Evolutionary conservation across 2,113 vertebrate species (phyloP), one percentile per base, ranked within the genome.

Genomic region (Osmerus mordax): DNA sequence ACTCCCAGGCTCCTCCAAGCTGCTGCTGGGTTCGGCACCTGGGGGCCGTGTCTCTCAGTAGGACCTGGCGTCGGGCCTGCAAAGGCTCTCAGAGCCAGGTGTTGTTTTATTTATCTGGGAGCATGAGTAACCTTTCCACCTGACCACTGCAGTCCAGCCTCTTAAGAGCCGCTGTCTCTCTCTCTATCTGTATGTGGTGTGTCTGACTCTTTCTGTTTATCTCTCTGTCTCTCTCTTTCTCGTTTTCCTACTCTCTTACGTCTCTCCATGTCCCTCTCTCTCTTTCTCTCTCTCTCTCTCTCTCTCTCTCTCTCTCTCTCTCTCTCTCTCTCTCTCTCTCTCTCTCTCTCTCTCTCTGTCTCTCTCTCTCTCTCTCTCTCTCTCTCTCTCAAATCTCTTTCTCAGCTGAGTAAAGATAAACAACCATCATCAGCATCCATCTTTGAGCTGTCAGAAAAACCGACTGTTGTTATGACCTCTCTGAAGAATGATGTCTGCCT

Each of bases 21-120:
- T 85, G 73, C 72, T 84, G 77, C 80, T 83, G 73, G 69, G 83
- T 82, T 74, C 78, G 81, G 77, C 88, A 87, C 83, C 87, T 88
- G 88, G 82, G 87, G 87, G 79, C 71, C 66, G 70, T 74, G 79
- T 86, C 74, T 88, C 85, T 85, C 19, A 69, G 71, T 83, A 86
- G 81, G 84, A 87, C 72, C 78, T 86, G 82, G 83, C 82, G 63
- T 63, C 51, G 70, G 77, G 82, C 86, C 80, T 66, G 76, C 67
- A 77, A 83, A 83, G 78, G 62, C 73, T 83, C 77, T 77, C 86
- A 87, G 32, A 36, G 82, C 82, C 87, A 88, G 87, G 86, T 87
- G 87, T 87, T 90, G 86, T 89, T 89, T 89, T 89, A 90, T 90
- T 90, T 90, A 86, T 90, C 83, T 83, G 84, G 86, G 76, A 87